A percentile compares a stretch with the other conserved stretches of the same genome.
phyloP scores from a whole-genome alignment of 1,140 invertebrate species.

The Caerostris darwini region DNA sequence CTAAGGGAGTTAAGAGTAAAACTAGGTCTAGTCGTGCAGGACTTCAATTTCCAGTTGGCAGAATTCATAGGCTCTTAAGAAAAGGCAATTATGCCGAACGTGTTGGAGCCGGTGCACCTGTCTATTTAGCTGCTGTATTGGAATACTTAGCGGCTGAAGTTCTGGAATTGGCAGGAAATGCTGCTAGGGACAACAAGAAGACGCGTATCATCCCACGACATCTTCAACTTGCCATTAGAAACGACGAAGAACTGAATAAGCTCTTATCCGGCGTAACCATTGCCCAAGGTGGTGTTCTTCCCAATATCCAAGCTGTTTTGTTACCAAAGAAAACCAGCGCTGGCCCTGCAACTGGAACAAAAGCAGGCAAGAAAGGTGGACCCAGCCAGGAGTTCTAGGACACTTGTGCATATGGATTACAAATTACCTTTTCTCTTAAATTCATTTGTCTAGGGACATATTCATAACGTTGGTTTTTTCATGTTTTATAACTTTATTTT shows the following conservation, averaged over 20 bases:
- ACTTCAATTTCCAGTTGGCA: constrained; percentile 83
- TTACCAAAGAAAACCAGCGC: constrained; percentile 86
- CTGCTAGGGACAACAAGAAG: constrained; percentile 86
- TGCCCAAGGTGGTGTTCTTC: constrained; percentile 91
- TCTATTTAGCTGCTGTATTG: constrained; percentile 87
- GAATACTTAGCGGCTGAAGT: constrained; percentile 87
- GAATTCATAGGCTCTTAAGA: constrained; percentile 82
- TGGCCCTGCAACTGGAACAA: constrained; percentile 1
- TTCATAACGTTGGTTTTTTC: neutral
- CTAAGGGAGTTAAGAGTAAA: constrained; percentile 80
- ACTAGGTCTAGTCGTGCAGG: constrained; percentile 82
- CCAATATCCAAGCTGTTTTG: constrained; percentile 88
- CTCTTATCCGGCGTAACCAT: constrained; percentile 90
- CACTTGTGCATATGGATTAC: neutral
- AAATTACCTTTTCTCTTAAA: neutral
- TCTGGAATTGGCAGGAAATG: constrained; percentile 89
- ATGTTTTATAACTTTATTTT: neutral
- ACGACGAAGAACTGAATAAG: constrained; percentile 92
- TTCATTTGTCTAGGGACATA: neutral
- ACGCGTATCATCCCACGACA: constrained; percentile 90
- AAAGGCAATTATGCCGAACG: constrained; percentile 81
- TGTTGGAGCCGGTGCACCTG: constrained; percentile 84
- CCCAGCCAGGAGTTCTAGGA: constrained; percentile 69
- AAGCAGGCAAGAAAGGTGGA: constrained; percentile 64
- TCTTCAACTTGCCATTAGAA: constrained; percentile 90